These are phyloP conservation scores for Caenorhabditis afra DNA, from an alignment of 2,888 invertebrate genomes.

Conservation along the genomic window DNA sequence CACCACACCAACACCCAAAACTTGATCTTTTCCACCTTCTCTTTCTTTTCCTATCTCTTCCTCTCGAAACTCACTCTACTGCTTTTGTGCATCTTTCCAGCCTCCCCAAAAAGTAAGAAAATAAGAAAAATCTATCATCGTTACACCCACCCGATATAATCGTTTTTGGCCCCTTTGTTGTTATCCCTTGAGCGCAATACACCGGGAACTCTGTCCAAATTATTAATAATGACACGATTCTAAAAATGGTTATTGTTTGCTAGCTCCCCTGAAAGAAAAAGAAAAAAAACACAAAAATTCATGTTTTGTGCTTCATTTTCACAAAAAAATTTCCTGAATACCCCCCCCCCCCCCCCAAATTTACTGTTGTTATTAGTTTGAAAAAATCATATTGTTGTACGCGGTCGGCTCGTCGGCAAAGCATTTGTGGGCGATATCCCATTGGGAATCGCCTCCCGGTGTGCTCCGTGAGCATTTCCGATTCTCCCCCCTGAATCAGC, in stretches of 20 bases:
- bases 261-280: too few relatives aligned
- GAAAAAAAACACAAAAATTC: too few relatives aligned
- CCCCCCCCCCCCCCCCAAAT: not conserved
- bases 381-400: slow-evolving; percentile 52
- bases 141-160: slow-evolving; percentile 32
- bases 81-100: slow-evolving; percentile 5
- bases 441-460: not conserved
- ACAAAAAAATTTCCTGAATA: too few relatives aligned
- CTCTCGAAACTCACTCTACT: slow-evolving; percentile 28
- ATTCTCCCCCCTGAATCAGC: not conserved
- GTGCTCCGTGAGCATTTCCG: slow-evolving; percentile 11
- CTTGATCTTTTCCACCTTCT: slow-evolving; percentile 38
- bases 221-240: not conserved
- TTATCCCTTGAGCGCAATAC: not conserved
- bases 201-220: not conserved
- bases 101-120: not conserved
- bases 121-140: slow-evolving; percentile 10
- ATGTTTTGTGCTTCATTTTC: too few relatives aligned
- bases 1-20: slow-evolving; percentile 26
- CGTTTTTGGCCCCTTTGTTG: slow-evolving; percentile 24
- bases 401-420: not conserved
- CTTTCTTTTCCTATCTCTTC: slow-evolving; percentile 24
- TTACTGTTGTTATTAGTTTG: slow-evolving; percentile 58
- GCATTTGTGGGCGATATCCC: too few relatives aligned
- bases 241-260: too few relatives aligned